Evolutionary conservation across 2,888 invertebrate genomes (phyloP).

Genomic region (Iphiclides podalirius): DNA sequence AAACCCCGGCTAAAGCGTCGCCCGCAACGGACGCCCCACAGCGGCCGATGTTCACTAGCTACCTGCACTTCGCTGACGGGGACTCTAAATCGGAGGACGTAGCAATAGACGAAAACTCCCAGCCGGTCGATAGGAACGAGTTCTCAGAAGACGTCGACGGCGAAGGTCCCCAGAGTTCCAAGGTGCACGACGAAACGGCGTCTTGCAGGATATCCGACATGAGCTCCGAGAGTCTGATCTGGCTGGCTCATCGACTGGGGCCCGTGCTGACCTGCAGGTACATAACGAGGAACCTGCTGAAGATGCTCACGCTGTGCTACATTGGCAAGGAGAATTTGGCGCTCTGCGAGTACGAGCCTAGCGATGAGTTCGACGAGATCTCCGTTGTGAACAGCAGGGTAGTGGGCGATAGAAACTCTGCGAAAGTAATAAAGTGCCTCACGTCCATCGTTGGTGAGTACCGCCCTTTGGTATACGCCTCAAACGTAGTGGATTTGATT

Average conservation of each 20-base stretch:
- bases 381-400: conserved; percentile 84
- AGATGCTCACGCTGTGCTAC: conserved; percentile 97
- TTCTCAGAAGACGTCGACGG: conserved; percentile 6
- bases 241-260: conserved; percentile 95
- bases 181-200: conserved; percentile 38
- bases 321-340: conserved; percentile 89
- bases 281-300: conserved; percentile 92
- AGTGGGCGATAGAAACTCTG: conserved; percentile 89
- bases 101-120: conserved; percentile 29
- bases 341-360: conserved; percentile 62
- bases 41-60: conserved; percentile 70
- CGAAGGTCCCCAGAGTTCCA: conserved; percentile 9
- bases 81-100: conserved; percentile 43
- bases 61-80: conserved; percentile 68
- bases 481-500: not conserved
- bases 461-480: not conserved
- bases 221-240: conserved; percentile 92
- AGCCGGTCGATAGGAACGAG: conserved; percentile 11
- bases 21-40: conserved; percentile 84
- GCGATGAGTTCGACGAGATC: conserved; percentile 78
- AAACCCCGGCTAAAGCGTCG: conserved; percentile 48
- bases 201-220: conserved; percentile 88
- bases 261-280: conserved; percentile 96
- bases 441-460: conserved; percentile 89
- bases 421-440: conserved; percentile 94